Evolutionary conservation across 2,797 vertebrate species (phyloP).

Genomic region (Pipistrellus nathusii): DNA sequence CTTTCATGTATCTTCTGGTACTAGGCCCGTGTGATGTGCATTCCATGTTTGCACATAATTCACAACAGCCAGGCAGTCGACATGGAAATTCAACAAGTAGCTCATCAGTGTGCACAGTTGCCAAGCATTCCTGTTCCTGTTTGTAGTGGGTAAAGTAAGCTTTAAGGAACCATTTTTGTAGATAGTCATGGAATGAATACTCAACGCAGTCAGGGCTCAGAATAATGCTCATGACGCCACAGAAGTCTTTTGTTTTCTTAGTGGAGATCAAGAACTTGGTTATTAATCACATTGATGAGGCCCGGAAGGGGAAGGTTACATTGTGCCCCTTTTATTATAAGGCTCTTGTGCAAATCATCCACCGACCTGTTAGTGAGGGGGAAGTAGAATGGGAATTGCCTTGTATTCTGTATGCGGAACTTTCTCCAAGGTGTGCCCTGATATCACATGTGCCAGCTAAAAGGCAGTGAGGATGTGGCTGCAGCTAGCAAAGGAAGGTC

Average conservation of each 20-base stretch:
- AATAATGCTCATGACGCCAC: neutral
- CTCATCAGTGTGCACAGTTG: neutral
- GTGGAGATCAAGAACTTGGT: neutral
- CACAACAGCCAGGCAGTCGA: neutral
- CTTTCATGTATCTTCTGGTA: conserved; percentile 28
- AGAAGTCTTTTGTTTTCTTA: neutral
- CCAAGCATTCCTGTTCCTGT: neutral
- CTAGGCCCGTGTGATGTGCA: neutral
- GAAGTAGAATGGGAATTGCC: neutral
- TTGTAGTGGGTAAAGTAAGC: neutral
- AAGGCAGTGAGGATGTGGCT: neutral
- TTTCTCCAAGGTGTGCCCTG: neutral
- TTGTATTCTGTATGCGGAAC: conserved; percentile 7
- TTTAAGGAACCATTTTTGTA: neutral
- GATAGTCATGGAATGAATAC: neutral
- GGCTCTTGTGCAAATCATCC: neutral
- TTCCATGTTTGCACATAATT: neutral
- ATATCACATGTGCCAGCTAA: neutral
- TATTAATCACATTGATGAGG: neutral
- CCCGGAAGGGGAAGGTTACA: neutral
- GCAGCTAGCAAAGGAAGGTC: neutral
- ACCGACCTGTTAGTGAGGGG: too few species aligned
- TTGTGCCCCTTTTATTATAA: neutral
- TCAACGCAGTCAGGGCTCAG: neutral
- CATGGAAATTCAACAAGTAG: neutral